These are phyloP conservation scores for Atherinosoma microstoma DNA, from an alignment of 2,797 vertebrate species.

Conservation along the genomic window DNA sequence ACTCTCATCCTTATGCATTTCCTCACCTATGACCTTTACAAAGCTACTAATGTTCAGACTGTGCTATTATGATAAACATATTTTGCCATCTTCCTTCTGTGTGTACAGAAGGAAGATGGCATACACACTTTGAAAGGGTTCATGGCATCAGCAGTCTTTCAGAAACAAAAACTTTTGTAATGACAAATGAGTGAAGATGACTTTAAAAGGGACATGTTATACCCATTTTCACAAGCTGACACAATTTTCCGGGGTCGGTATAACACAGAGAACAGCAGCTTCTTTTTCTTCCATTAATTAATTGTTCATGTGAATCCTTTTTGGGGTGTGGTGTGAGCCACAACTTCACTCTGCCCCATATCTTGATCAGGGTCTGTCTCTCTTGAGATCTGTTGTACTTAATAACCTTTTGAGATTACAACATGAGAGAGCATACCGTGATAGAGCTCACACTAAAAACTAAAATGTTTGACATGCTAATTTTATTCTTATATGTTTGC, in stretches of 20 bases:
- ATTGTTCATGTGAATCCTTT: not conserved
- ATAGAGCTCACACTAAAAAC: not conserved
- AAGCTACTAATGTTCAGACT: constrained; percentile 39
- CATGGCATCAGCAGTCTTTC: not conserved
- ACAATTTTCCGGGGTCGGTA: not conserved
- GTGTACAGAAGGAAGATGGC: constrained; percentile 2
- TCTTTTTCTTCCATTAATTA: not conserved
- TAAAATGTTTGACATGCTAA: not conserved
- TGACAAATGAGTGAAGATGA: not conserved
- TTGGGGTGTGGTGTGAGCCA: not conserved
- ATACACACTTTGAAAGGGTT: constrained; percentile 1
- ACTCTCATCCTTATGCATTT: constrained; percentile 54
- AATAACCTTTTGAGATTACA: too few species aligned
- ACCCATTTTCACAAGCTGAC: not conserved
- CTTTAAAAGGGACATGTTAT: not conserved
- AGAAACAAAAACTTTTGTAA: not conserved
- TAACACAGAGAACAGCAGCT: not conserved
- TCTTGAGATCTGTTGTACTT: too few species aligned
- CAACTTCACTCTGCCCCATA: not conserved
- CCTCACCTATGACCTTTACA: constrained; percentile 63
- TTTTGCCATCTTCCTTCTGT: constrained; percentile 26
- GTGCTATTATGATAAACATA: constrained; percentile 45
- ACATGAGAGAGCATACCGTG: too few species aligned
- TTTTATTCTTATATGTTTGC: not conserved
- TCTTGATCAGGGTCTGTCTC: too few species aligned